A percentile compares a stretch with the other conserved stretches of the same genome.
These are phyloP conservation scores for Papilio gigon DNA, from an alignment of 2,888 invertebrate genomes.

Conservation along the genomic window DNA sequence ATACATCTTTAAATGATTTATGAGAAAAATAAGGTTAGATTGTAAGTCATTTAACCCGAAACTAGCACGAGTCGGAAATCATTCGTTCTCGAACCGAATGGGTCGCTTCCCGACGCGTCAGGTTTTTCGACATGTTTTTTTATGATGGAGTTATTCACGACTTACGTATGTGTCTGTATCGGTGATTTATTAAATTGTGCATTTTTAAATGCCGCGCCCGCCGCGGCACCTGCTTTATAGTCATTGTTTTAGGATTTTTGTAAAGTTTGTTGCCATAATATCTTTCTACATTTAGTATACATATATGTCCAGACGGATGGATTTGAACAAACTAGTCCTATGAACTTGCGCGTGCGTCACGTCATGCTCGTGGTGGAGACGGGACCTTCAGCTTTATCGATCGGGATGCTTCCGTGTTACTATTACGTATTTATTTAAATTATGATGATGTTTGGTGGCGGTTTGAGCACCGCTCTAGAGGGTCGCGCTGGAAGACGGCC, in stretches of 20 bases:
- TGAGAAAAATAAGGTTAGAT: conserved; percentile 79
- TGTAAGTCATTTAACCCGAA: conserved; percentile 83
- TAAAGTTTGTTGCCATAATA: conserved; percentile 83
- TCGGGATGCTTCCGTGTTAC: conserved; percentile 61
- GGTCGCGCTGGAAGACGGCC: conserved; percentile 47
- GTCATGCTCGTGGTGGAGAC: conserved; percentile 58
- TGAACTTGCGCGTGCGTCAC: conserved; percentile 64
- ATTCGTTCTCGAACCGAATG: conserved; percentile 58
- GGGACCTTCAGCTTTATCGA: conserved; percentile 58
- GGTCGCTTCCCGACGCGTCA: conserved; percentile 67
- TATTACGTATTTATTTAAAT: conserved; percentile 71
- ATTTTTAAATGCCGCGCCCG: conserved; percentile 78
- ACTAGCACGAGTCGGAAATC: conserved; percentile 64
- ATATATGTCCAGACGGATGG: conserved; percentile 78
- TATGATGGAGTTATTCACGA: conserved; percentile 81
- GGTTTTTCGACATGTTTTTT: conserved; percentile 81
- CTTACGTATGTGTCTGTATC: conserved; percentile 82
- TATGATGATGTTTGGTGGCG: conserved; percentile 50
- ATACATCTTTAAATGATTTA: conserved; percentile 80
- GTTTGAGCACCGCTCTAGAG: conserved; percentile 47
- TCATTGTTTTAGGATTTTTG: conserved; percentile 83
- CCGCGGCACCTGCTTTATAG: conserved; percentile 78
- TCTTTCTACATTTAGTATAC: conserved; percentile 81
- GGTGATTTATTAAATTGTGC: conserved; percentile 81
- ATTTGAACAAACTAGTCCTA: conserved; percentile 82